These are phyloP conservation scores for Caenorhabditis macrosperma DNA, from an alignment of 2,888 invertebrate species.

Conservation along the genomic window DNA sequence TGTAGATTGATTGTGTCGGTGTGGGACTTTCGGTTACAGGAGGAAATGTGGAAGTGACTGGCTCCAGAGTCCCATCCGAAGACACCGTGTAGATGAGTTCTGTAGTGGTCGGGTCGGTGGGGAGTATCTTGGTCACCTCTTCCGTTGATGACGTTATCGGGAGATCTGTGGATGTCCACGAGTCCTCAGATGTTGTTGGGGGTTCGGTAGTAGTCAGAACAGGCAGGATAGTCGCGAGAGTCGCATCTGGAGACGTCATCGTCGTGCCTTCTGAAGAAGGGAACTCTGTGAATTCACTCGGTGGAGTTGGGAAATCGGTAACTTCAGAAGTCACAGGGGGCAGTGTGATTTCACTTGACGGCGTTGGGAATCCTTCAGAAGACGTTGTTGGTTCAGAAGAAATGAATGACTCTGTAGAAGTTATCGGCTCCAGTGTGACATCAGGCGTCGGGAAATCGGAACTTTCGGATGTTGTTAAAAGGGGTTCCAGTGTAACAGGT, in stretches of 20 bases:
- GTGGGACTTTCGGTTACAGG: neutral
- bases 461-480: neutral
- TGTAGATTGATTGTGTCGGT: slow-evolving; percentile 3
- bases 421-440: neutral
- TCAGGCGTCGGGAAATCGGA: neutral
- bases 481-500: neutral
- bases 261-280: slow-evolving; percentile 7
- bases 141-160: neutral
- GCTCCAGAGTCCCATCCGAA: slow-evolving; percentile 43
- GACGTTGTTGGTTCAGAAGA: slow-evolving; percentile 8
- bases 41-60: slow-evolving; percentile 18
- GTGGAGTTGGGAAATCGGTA: slow-evolving; percentile 10
- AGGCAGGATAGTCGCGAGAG: neutral
- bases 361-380: neutral
- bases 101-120: slow-evolving; percentile 43
- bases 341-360: no score
- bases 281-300: slow-evolving; percentile 13
- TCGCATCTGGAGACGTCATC: slow-evolving; percentile 33
- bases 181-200: slow-evolving; percentile 2
- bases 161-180: slow-evolving; percentile 3
- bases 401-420: neutral
- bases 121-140: slow-evolving; percentile 34
- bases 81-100: slow-evolving; percentile 35
- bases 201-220: slow-evolving; percentile 14
- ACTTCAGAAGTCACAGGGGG: neutral